Conservation (phyloP, 2,888 invertebrate genomes). For the Apodemia hepburni region DNA sequence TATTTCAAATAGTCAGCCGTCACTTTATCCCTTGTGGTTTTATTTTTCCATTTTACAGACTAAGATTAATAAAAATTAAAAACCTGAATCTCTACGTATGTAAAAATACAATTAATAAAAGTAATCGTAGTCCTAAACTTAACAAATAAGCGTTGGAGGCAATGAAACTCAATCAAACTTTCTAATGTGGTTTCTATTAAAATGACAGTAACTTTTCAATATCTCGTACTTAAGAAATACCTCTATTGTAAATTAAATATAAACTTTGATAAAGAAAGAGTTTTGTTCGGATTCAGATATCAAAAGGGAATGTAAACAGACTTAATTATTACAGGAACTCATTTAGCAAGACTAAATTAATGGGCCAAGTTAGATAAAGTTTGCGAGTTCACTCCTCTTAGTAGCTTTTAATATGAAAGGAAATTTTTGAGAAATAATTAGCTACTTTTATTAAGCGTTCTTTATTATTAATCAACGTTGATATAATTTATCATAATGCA, state of each 20-base stretch:
- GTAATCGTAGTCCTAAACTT: no score
- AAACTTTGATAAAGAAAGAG: constrained; percentile 19
- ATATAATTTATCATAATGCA: constrained; percentile 3
- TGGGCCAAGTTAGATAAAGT: constrained; percentile 23
- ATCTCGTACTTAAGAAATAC: not conserved
- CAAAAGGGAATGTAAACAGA: constrained; percentile 37
- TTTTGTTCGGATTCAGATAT: constrained; percentile 22
- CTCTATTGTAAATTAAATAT: not conserved
- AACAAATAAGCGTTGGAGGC: no score
- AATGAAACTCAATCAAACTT: no score
- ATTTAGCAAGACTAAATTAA: constrained; percentile 45
- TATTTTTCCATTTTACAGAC: no score
- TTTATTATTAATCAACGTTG: constrained; percentile 13
- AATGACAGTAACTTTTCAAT: not conserved
- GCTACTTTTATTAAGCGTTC: constrained; percentile 17
- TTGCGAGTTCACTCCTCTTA: constrained; percentile 20
- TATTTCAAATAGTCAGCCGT: no score
- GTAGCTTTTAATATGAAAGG: constrained; percentile 22
- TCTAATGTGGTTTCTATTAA: no score
- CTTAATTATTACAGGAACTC: constrained; percentile 43
- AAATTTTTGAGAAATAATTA: constrained; percentile 21
- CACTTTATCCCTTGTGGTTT: no score
- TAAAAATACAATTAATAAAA: no score
- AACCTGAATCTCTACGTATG: no score
- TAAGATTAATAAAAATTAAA: no score